Conservation (phyloP, 2,797 vertebrate species). For the Paedocypris micromegethes region DNA sequence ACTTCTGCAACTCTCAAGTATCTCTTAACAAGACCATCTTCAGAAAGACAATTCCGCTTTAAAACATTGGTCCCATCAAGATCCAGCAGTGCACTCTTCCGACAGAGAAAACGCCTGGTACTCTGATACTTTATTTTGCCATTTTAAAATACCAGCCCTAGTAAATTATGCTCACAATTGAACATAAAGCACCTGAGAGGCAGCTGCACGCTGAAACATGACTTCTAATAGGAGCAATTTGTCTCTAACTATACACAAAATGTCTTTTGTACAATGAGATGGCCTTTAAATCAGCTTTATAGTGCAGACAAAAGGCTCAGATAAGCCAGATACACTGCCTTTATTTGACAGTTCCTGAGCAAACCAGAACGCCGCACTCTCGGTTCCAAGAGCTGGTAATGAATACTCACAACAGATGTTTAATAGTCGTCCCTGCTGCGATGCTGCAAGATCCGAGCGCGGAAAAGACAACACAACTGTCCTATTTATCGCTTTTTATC, state of each 20-base stretch:
- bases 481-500: neutral
- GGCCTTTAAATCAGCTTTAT: slow-evolving; percentile 33
- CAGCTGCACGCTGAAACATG: slow-evolving; percentile 27
- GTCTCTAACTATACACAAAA: slow-evolving; percentile 36
- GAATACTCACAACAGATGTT: slow-evolving; percentile 38
- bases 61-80: slow-evolving; percentile 3
- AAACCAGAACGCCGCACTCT: slow-evolving; percentile 18
- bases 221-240: slow-evolving; percentile 36
- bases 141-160: slow-evolving; percentile 7
- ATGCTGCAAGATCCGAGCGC: slow-evolving; percentile 27
- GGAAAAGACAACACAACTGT: too few relatives aligned
- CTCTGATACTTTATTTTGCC: slow-evolving; percentile 12
- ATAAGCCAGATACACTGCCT: slow-evolving; percentile 38
- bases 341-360: slow-evolving; percentile 33
- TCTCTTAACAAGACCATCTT: too few relatives aligned
- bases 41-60: neutral
- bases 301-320: slow-evolving; percentile 31
- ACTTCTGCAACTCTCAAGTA: neutral
- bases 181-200: slow-evolving; percentile 25
- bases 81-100: neutral
- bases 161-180: slow-evolving; percentile 23
- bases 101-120: neutral
- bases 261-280: slow-evolving; percentile 36
- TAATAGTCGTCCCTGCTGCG: slow-evolving; percentile 42
- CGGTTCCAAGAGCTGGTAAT: slow-evolving; percentile 17